These are phyloP conservation scores for Zootoca vivipara DNA, from an alignment of 2,113 vertebrate species.

Conservation along the genomic window DNA sequence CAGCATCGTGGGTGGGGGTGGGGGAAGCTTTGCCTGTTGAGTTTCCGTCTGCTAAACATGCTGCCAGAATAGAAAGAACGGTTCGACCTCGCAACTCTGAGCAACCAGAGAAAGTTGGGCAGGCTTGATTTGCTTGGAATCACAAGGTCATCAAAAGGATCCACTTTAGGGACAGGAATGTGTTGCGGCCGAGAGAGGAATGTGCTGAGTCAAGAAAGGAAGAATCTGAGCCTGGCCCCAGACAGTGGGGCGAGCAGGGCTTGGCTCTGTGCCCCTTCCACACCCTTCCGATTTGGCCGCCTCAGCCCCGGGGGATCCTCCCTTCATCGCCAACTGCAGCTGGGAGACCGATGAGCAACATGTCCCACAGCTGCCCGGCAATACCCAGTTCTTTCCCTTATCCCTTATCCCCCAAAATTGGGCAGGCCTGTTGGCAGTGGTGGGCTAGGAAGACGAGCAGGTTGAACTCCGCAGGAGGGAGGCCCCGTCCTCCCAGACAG, in stretches of 20 bases:
- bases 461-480: not conserved
- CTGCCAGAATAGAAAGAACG: not conserved
- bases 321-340: not conserved
- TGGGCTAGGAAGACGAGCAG: not conserved
- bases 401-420: not conserved
- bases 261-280: not conserved
- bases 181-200: not conserved
- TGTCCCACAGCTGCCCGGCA: not conserved
- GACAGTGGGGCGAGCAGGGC: no score
- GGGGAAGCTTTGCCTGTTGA: not conserved
- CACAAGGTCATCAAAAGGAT: not conserved
- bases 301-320: not conserved
- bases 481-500: not conserved
- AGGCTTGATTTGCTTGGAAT: not conserved
- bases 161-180: not conserved
- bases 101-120: not conserved
- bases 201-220: no score
- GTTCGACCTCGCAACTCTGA: not conserved
- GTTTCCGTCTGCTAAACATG: not conserved
- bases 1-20: no score
- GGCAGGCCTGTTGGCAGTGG: not conserved
- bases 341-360: not conserved
- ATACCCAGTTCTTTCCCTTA: not conserved
- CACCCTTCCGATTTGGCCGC: not conserved
- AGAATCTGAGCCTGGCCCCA: no score